These are phyloP conservation scores for Epicampocera succincta DNA, from an alignment of 2,888 invertebrate genomes.

Conservation along the genomic window DNA sequence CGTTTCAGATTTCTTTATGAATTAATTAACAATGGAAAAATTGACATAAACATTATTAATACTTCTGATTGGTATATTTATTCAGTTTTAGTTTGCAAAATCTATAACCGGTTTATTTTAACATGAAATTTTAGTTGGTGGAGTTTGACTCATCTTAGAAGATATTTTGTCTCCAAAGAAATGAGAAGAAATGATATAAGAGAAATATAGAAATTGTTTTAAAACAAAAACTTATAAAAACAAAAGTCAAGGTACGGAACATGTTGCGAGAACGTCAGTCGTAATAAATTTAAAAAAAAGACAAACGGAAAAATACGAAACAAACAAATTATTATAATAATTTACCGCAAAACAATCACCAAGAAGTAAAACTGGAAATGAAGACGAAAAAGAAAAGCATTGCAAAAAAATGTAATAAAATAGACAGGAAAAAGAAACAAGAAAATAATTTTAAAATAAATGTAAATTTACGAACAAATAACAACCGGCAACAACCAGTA, in stretches of 20 bases:
- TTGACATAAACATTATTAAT: too few species aligned
- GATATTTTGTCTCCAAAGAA: constrained; percentile 22
- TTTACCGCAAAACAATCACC: constrained; percentile 23
- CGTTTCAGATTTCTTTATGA: too few species aligned
- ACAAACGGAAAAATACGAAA: constrained; percentile 1
- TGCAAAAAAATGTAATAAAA: not conserved
- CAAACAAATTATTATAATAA: constrained; percentile 23
- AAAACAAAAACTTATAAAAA: constrained; percentile 44
- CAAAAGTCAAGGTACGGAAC: constrained; percentile 66
- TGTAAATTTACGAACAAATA: constrained; percentile 26
- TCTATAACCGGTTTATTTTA: too few species aligned
- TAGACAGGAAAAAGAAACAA: constrained; percentile 2
- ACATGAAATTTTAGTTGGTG: not conserved
- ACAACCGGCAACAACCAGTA: constrained; percentile 22
- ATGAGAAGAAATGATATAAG: constrained; percentile 6
- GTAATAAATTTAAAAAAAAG: constrained; percentile 9
- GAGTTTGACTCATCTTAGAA: constrained; percentile 10
- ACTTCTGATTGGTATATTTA: too few species aligned
- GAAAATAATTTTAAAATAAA: constrained; percentile 27
- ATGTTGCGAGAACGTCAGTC: constrained; percentile 53
- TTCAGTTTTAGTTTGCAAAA: too few species aligned
- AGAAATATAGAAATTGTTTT: constrained; percentile 39
- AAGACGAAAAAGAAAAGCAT: constrained; percentile 37
- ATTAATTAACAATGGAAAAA: too few species aligned
- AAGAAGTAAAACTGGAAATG: constrained; percentile 41